Evolutionary conservation across 2,888 invertebrate species (phyloP).

Genomic region (Drosophila yooni): DNA sequence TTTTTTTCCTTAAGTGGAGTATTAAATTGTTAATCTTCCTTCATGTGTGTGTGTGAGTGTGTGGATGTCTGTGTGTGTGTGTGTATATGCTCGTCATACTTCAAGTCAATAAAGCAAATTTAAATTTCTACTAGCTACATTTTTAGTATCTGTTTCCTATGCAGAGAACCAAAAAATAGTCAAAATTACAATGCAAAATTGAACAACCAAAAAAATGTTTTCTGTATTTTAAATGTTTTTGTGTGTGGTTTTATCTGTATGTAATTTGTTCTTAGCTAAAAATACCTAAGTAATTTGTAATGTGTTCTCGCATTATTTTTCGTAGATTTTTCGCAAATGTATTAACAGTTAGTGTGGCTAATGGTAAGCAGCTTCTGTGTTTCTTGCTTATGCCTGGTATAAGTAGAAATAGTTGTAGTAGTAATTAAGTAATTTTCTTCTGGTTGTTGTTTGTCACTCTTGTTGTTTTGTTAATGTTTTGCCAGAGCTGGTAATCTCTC

Average conservation of each 20-base stretch:
- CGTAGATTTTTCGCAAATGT: constrained; percentile 32
- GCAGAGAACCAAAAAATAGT: constrained; percentile 25
- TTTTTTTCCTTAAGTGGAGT: constrained; percentile 60
- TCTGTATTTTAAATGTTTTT: constrained; percentile 8
- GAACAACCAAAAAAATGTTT: constrained; percentile 1
- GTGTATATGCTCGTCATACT: constrained; percentile 25
- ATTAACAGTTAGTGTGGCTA: constrained; percentile 36
- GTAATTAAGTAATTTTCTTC: constrained; percentile 59
- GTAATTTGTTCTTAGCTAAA: constrained; percentile 54
- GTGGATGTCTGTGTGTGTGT: constrained; percentile 34
- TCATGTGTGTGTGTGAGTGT: constrained; percentile 33
- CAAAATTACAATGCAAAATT: constrained; percentile 30
- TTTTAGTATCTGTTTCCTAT: constrained; percentile 46
- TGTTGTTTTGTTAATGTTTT: constrained; percentile 11
- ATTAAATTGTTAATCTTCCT: constrained; percentile 65
- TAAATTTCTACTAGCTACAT: constrained; percentile 75
- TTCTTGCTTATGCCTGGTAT: constrained; percentile 24
- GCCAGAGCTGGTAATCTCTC: constrained; percentile 14
- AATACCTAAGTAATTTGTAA: constrained; percentile 43
- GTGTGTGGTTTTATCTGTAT: constrained; percentile 21
- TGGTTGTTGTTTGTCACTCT: constrained; percentile 6
- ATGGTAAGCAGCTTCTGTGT: constrained; percentile 39
- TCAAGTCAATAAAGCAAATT: constrained; percentile 69
- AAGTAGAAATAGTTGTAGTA: constrained; percentile 47
- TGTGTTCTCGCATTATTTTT: constrained; percentile 30